Conservation (phyloP, 2,888 invertebrate genomes). For the Coenonympha arcania region DNA sequence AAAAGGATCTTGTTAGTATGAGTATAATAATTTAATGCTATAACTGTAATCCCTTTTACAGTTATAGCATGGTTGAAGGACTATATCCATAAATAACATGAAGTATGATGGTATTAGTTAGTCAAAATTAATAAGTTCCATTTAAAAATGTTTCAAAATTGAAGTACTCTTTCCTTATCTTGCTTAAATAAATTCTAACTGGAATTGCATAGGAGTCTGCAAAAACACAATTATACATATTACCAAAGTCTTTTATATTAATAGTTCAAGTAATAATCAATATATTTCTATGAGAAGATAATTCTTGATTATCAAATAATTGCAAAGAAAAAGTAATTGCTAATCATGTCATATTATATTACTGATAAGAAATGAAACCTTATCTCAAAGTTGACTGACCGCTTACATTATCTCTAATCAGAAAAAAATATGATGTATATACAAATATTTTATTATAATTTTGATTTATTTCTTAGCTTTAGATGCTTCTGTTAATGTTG, state of each 20-base stretch:
- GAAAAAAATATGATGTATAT: background rate
- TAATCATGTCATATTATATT: conserved; percentile 9
- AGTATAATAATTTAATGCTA: too few species aligned
- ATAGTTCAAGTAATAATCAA: background rate
- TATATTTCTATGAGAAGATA: conserved; percentile 4
- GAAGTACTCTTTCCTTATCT: too few species aligned
- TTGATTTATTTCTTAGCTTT: background rate
- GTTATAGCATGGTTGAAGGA: too few species aligned
- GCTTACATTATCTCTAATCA: background rate
- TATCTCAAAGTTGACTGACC: conserved; percentile 19
- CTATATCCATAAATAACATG: too few species aligned
- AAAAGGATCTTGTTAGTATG: too few species aligned
- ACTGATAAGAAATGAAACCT: conserved; percentile 4
- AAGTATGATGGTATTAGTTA: too few species aligned
- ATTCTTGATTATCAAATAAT: conserved; percentile 5
- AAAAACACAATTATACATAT: background rate
- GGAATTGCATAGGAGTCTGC: too few species aligned
- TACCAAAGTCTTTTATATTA: background rate
- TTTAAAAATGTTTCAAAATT: too few species aligned
- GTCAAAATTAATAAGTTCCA: too few species aligned
- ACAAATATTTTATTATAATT: background rate
- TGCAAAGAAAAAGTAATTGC: conserved; percentile 6
- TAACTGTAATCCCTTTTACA: too few species aligned
- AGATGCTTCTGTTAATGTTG: too few species aligned
- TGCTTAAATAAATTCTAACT: too few species aligned